phyloP scores from a whole-genome alignment of 2,113 vertebrate genomes.

The Isurus oxyrinchus region DNA sequence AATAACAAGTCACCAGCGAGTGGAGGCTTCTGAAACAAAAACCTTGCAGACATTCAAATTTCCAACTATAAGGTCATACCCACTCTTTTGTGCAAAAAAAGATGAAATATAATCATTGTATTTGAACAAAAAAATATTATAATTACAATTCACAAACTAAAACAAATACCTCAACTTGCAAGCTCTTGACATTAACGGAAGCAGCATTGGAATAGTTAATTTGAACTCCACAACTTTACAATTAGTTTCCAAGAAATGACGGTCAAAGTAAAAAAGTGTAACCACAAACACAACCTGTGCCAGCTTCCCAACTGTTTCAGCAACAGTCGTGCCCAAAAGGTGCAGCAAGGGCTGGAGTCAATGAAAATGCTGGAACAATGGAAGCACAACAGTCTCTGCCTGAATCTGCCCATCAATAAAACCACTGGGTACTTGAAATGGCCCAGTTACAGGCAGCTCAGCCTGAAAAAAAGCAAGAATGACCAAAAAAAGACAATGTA shows the following conservation, averaged over 20 bases:
- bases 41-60: neutral
- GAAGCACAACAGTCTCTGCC: neutral
- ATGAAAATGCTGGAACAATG: neutral
- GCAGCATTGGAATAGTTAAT: neutral
- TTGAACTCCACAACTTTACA: neutral
- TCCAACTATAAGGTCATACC: neutral
- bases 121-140: neutral
- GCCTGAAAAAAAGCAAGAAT: neutral
- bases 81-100: neutral
- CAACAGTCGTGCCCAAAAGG: neutral
- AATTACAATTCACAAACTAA: neutral
- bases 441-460: neutral
- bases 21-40: neutral
- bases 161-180: neutral
- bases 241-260: neutral
- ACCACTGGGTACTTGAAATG: neutral
- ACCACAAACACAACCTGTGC: neutral
- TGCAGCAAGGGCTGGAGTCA: neutral
- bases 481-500: neutral
- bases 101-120: neutral
- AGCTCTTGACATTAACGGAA: neutral
- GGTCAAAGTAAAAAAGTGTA: neutral
- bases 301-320: neutral
- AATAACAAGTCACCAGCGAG: neutral
- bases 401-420: neutral